Evolutionary conservation across 2,113 vertebrate genomes (phyloP).

Genomic region (Laticauda laticaudata): DNA sequence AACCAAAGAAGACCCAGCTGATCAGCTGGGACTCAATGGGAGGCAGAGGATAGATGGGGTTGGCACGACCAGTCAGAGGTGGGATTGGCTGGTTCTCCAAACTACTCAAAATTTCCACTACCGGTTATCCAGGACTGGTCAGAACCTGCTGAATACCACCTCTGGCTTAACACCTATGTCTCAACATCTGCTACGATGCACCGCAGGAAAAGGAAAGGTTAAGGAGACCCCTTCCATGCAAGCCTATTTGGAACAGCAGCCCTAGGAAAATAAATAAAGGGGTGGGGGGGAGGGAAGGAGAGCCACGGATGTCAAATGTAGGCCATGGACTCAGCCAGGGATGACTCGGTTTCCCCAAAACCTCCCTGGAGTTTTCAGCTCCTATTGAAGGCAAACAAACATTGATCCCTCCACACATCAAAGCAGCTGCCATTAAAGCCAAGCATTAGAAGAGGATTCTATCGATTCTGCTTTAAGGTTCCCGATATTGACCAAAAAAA

Average conservation of each 20-base stretch:
- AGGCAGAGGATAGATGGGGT: too few relatives aligned
- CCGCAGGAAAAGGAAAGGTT: not conserved
- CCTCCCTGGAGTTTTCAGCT: slow-evolving; percentile 54
- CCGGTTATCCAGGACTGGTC: too few relatives aligned
- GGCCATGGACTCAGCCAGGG: slow-evolving; percentile 47
- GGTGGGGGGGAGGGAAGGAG: too few relatives aligned
- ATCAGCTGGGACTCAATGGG: too few relatives aligned
- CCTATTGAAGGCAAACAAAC: slow-evolving; percentile 68
- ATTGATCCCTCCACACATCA: slow-evolving; percentile 70
- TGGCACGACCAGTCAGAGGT: too few relatives aligned
- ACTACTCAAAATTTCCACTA: too few relatives aligned
- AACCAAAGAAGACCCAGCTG: too few relatives aligned
- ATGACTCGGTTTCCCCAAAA: slow-evolving; percentile 62
- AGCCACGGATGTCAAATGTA: slow-evolving; percentile 45
- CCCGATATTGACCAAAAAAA: slow-evolving; percentile 73
- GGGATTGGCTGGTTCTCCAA: too few relatives aligned
- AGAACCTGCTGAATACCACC: too few relatives aligned
- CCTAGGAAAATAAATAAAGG: not conserved
- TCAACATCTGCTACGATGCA: not conserved
- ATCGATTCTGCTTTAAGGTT: slow-evolving; percentile 74
- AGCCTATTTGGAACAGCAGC: not conserved
- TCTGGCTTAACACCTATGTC: not conserved
- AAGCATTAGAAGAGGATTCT: slow-evolving; percentile 73
- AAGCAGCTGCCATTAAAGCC: slow-evolving; percentile 57
- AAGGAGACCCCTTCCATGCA: not conserved